phyloP scores from a whole-genome alignment of 2,888 invertebrate species.

The Eledone cirrhosa region DNA sequence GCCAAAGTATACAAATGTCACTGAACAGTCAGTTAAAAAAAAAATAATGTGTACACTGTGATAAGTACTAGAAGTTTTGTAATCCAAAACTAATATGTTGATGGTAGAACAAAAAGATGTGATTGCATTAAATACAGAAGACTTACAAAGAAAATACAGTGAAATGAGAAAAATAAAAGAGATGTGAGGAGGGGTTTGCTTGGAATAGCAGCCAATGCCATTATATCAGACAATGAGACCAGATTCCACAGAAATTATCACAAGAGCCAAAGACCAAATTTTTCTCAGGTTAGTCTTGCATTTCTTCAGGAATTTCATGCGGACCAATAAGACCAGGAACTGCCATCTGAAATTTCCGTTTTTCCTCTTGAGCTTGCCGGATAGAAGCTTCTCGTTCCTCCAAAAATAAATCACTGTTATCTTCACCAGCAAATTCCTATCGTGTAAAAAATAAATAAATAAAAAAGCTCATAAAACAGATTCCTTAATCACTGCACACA shows the following conservation, averaged over 20 bases:
- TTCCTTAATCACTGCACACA: too few relatives aligned
- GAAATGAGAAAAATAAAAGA: neutral
- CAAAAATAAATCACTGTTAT: slow-evolving; percentile 95
- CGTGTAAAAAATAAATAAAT: slow-evolving; percentile 45
- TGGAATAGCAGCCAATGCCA: slow-evolving; percentile 8
- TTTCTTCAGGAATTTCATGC: slow-evolving; percentile 66
- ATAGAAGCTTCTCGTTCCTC: slow-evolving; percentile 94
- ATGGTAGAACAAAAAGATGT: neutral
- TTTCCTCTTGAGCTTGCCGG: slow-evolving; percentile 90
- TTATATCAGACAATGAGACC: neutral
- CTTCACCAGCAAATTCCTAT: slow-evolving; percentile 98
- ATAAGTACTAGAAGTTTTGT: too few relatives aligned
- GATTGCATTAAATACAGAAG: neutral
- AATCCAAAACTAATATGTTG: neutral
- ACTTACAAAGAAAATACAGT: neutral
- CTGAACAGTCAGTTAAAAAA: too few relatives aligned
- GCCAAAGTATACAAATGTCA: too few relatives aligned
- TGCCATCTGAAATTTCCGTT: slow-evolving; percentile 88
- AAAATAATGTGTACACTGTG: too few relatives aligned
- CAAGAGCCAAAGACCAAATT: slow-evolving; percentile 20
- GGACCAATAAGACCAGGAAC: slow-evolving; percentile 85
- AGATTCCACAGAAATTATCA: slow-evolving; percentile 5
- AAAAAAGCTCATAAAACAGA: neutral
- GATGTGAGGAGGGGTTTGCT: neutral
- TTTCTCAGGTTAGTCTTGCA: slow-evolving; percentile 59